Conservation (phyloP, 2,797 vertebrate genomes). For the Gymnoscopelus microlampas region DNA sequence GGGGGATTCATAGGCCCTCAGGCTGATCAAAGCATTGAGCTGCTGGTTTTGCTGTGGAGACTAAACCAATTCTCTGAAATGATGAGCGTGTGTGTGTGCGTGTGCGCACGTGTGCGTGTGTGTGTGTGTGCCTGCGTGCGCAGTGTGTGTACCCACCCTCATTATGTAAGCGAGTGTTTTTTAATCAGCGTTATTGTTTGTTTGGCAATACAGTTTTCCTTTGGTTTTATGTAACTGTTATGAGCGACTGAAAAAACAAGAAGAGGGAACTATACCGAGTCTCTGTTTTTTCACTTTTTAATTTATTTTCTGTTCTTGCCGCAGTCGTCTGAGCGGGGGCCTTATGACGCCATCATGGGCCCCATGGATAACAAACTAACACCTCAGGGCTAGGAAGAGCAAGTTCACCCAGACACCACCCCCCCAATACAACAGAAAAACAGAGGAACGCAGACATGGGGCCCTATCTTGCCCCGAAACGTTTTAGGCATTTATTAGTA, state of each 20-base stretch:
- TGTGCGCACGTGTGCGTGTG: neutral
- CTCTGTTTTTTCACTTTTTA: neutral
- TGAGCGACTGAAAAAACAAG: constrained; percentile 41
- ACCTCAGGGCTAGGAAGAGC: neutral
- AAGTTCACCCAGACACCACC: neutral
- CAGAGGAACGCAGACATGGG: neutral
- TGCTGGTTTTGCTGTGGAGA: neutral
- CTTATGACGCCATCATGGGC: constrained; percentile 39
- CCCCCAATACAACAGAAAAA: neutral
- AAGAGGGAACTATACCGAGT: constrained; percentile 43
- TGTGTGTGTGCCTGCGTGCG: neutral
- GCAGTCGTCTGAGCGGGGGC: constrained; percentile 17
- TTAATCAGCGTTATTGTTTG: constrained; percentile 57
- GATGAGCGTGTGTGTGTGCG: neutral
- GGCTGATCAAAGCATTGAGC: too few relatives aligned
- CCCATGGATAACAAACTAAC: constrained; percentile 36
- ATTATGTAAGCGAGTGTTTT: constrained; percentile 60
- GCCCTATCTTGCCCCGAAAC: too few relatives aligned
- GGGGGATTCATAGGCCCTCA: too few relatives aligned
- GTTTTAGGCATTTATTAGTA: too few relatives aligned
- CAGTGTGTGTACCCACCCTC: constrained; percentile 35
- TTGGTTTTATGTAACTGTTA: constrained; percentile 68
- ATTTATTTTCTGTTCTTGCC: constrained; percentile 37
- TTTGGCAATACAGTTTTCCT: constrained; percentile 49
- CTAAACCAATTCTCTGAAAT: too few relatives aligned